These are phyloP conservation scores for Podarcis lilfordi DNA, from an alignment of 2,797 vertebrate species.

Conservation along the genomic window DNA sequence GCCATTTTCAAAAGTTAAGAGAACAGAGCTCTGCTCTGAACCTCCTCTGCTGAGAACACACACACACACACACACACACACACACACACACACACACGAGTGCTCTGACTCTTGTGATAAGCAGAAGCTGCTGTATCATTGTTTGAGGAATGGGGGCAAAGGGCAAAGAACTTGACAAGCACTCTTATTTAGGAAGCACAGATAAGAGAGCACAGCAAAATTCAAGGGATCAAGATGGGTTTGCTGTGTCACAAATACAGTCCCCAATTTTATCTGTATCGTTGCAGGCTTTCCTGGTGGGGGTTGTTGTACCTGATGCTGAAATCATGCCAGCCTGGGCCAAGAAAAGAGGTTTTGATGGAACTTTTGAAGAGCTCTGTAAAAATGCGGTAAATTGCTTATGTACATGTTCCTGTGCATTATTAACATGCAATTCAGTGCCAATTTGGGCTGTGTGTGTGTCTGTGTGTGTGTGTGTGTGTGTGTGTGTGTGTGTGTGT, in stretches of 20 bases:
- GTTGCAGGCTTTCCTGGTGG: conserved; percentile 92
- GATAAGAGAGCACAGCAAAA: neutral
- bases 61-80: neutral
- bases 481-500: no score
- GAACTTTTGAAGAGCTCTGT: conserved; percentile 88
- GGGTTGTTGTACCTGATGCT: conserved; percentile 92
- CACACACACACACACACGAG: no score
- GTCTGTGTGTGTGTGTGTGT: no score
- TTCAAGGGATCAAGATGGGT: neutral
- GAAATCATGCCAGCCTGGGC: conserved; percentile 95
- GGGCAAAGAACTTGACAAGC: neutral
- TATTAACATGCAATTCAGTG: neutral
- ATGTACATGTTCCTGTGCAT: neutral
- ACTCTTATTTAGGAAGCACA: neutral
- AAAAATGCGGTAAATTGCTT: conserved; percentile 84
- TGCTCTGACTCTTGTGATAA: neutral
- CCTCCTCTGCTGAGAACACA: neutral
- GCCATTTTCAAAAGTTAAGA: neutral
- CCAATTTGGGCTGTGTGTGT: neutral
- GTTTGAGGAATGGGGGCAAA: neutral
- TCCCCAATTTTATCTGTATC: conserved; percentile 16
- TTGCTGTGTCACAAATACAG: neutral
- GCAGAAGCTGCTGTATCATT: neutral
- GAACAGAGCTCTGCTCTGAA: neutral
- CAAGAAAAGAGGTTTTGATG: conserved; percentile 90